Base-by-base conservation (phyloP, 2,797 vertebrate genomes). In the Pseudochirops cupreus region DNA sequence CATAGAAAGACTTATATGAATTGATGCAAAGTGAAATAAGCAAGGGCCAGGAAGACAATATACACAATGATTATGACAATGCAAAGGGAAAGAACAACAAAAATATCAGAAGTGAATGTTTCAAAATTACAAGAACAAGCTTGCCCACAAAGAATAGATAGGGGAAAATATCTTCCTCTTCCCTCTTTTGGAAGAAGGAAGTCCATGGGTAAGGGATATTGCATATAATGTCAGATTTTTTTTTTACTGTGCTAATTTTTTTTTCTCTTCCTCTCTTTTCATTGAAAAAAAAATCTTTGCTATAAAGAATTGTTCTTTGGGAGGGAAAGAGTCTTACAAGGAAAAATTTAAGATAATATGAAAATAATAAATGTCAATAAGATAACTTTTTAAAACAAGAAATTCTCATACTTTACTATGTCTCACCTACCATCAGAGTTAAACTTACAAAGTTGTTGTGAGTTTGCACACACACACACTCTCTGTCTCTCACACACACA, bases 371-470 rank as follows among this genome's bases (percentile, higher is more conserved):
- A 74, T 74, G 24, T 24, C 6, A 39, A 74, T 21, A 39, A 74
- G 24, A 39, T 74, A 1, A 39, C 13, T 39, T 74, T 39, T 5
- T 14, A 67, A 18, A 89, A 46, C 67, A 67, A 95, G 91, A 82
- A 95, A 92, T 92, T 13, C 53, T 62, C 56, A 74, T 57, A 52
- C 52, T 93, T 94, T 93, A 59, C 26, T 91, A 28, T 58, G 52
- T 56, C 62, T 87, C 57, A 46, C 92, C 97, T 95, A 59, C 62
- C 96, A 90, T 94, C 4, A 74, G 67, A 74, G 18, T 39, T 39
- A 39, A 74, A 74, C 5, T 74, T 33, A n/a, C 62, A 18, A 62
- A 0, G 5, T n/a, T 67, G 62, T n/a, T 29, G 11, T 67, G 67
- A 74, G 18, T 39, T 39, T 21, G 4, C 52, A 52, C 52, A 52